A percentile compares a stretch with the other conserved stretches of the same genome.
Evolutionary conservation across 1,140 invertebrate species (phyloP).

Genomic region (Cyclina sinensis): DNA sequence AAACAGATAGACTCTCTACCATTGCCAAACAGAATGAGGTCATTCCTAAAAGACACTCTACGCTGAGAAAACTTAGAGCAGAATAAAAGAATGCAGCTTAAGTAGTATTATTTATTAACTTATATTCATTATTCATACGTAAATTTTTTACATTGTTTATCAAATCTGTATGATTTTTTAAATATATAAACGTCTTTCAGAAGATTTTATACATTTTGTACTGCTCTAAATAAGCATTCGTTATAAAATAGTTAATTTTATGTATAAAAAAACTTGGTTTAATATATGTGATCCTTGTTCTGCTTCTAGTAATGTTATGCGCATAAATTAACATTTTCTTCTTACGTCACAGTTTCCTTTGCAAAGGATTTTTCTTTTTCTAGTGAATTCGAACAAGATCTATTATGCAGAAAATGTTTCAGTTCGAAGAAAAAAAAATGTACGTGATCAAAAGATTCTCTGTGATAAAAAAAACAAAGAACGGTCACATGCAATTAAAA

Average conservation of each 20-base stretch:
- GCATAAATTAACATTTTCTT: not conserved
- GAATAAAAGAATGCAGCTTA: not conserved
- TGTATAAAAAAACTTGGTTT: too few species aligned
- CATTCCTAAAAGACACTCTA: constrained; percentile 78
- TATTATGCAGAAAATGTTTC: too few species aligned
- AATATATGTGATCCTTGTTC: not conserved
- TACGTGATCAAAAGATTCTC: too few species aligned
- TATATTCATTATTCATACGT: not conserved
- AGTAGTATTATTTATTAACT: constrained; percentile 2
- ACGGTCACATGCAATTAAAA: too few species aligned
- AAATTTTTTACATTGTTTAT: not conserved
- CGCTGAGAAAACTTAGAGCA: not conserved
- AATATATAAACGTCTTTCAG: constrained; percentile 35
- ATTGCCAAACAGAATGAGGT: constrained; percentile 83
- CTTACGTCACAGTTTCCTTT: too few species aligned
- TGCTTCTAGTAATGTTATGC: not conserved
- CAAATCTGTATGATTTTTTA: not conserved
- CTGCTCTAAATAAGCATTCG: not conserved
- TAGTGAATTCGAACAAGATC: too few species aligned
- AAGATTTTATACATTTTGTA: not conserved
- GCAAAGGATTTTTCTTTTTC: too few species aligned
- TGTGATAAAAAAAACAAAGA: too few species aligned
- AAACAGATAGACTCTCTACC: constrained; percentile 79
- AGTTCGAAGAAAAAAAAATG: too few species aligned
- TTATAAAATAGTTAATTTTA: too few species aligned